Base-by-base conservation (phyloP, 2,797 vertebrate genomes). In the Sandelia bainsii region DNA sequence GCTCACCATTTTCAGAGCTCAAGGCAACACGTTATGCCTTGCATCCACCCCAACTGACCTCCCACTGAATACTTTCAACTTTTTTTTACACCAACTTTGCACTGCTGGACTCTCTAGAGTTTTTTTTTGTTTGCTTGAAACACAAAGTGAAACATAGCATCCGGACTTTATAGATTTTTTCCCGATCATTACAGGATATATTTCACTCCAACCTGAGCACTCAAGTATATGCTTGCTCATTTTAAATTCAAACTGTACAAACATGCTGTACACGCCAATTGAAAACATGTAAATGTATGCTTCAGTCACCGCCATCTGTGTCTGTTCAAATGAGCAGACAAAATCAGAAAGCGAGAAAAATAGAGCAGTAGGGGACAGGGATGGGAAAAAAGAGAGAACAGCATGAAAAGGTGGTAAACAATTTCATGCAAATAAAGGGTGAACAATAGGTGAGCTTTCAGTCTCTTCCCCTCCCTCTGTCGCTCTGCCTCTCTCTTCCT, bases 341-440 rank as follows among this genome's bases (percentile, higher is more conserved):
- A 79, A 86, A 85, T 78, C 79, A 81, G 70, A 78, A 59, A 78
- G 70, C 27, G 46, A 80, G 75, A 57, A 80, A 87, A 86, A 86
- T 79, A 67, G 79, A 89, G 76, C 86, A 82, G 79, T 80, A 70
- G 83, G 89, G 86, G 76, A 89, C 71, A 79, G 59, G 69, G 68
- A 75, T 45, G 69, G 72, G 71, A 72, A 86, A 81, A n/a, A 90
- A 82, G 76, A 77, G 77, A 80, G 85, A 82, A 82, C 80, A 83
- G 88, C 84, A 82, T 90, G 86, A 89, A 92, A 89, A 91, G 88
- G 89, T 87, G 86, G 88, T 92, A 91, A 92, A 93, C 86, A 91
- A 92, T 93, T 92, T 90, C 85, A 92, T 93, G 91, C 91, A 93
- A 93, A 92, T 93, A 91, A 88, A 89, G 87, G 86, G 71, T 80